Percentiles rank a stretch among this genome's conserved stretches.
Evolutionary conservation across 2,797 vertebrate genomes (phyloP).

Genomic region (Heliangelus exortis): DNA sequence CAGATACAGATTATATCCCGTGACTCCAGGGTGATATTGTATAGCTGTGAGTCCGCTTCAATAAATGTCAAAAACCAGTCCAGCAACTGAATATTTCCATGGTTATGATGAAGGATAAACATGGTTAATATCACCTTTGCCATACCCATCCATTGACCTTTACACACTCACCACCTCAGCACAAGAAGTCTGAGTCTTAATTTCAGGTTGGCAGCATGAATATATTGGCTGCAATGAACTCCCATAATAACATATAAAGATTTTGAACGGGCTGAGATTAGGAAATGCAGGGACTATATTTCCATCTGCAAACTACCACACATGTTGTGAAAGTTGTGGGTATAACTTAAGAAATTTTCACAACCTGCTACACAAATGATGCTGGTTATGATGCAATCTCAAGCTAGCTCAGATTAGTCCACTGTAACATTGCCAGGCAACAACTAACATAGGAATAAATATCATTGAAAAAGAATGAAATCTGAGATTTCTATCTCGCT

Average conservation of each 20-base stretch:
- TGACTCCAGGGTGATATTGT: neutral
- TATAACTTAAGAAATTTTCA: neutral
- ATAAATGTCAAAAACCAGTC: neutral
- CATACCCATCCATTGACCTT: neutral
- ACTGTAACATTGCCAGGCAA: conserved; percentile 9
- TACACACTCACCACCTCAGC: neutral
- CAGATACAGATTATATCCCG: neutral
- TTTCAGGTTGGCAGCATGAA: neutral
- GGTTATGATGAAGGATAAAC: neutral
- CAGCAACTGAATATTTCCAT: neutral
- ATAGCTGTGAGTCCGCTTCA: neutral
- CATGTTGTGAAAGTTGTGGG: neutral
- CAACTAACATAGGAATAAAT: conserved; percentile 15
- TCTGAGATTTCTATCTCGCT: conserved; percentile 47
- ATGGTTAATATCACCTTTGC: neutral
- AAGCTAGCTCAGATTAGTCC: conserved; percentile 31
- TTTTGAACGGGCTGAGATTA: neutral
- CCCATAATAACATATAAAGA: neutral
- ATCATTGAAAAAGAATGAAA: conserved; percentile 37
- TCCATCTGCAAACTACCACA: neutral
- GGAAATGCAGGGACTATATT: neutral
- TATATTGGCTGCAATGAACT: neutral
- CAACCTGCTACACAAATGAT: conserved; percentile 43
- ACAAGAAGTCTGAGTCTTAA: neutral
- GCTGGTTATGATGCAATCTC: neutral